Evolutionary conservation across 2,888 invertebrate genomes (phyloP).

Genomic region (Oegoconia quadripuncta): DNA sequence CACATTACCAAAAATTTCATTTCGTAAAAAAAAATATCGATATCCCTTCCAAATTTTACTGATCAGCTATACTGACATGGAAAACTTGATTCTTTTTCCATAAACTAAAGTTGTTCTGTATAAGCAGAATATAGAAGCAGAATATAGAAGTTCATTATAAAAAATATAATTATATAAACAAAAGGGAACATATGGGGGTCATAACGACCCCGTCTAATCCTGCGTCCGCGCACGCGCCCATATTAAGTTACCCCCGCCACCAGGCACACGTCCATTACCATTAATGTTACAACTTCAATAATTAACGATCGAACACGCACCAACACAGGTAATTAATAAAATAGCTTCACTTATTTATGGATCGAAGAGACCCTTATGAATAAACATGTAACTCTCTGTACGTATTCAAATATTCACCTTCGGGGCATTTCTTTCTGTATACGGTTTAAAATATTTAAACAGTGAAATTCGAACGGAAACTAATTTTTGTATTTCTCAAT

Average conservation of each 20-base stretch:
- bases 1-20: too few species aligned
- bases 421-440: background rate
- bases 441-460: background rate
- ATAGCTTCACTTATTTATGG: conserved; percentile 23
- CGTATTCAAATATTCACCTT: background rate
- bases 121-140: too few species aligned
- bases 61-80: too few species aligned
- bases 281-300: conserved; percentile 13
- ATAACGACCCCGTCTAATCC: background rate
- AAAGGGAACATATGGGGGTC: too few species aligned
- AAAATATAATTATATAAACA: too few species aligned
- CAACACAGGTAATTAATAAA: conserved; percentile 28
- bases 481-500: background rate
- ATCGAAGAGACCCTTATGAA: conserved; percentile 25
- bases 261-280: background rate
- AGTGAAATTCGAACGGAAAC: background rate
- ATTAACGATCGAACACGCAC: conserved; percentile 19
- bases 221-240: background rate
- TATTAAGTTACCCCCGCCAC: background rate
- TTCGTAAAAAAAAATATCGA: too few species aligned
- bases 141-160: too few species aligned
- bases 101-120: too few species aligned
- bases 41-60: too few species aligned
- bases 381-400: conserved; percentile 24
- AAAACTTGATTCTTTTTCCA: too few species aligned